Percentiles rank a stretch among this genome's conserved stretches.
Conservation (phyloP, 1,140 invertebrate species). For the Psix sp. region DNA sequence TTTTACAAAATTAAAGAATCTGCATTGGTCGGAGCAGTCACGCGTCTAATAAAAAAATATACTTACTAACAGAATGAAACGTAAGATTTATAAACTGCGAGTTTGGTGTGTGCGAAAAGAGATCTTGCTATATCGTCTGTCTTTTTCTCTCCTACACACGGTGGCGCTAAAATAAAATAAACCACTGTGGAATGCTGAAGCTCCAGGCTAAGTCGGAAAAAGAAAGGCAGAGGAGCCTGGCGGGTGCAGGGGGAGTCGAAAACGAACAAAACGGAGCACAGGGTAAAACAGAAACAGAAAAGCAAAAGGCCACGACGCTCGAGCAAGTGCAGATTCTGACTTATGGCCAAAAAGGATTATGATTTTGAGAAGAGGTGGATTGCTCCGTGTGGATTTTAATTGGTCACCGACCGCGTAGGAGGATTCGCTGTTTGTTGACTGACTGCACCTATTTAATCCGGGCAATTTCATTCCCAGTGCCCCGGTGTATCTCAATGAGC, state of each 20-base stretch:
- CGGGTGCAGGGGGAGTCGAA: constrained; percentile 33
- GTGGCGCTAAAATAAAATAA: constrained; percentile 74
- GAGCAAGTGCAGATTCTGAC: constrained; percentile 17
- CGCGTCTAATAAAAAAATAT: no score
- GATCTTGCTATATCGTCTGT: no score
- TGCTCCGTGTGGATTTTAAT: constrained; percentile 30
- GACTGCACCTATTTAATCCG: constrained; percentile 47
- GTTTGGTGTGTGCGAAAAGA: no score
- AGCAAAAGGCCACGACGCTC: constrained; percentile 19
- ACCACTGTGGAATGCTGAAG: constrained; percentile 68
- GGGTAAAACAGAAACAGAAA: constrained; percentile 22
- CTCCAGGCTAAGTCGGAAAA: constrained; percentile 55
- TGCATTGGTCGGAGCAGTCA: no score
- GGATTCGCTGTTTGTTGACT: constrained; percentile 32
- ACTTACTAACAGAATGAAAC: no score
- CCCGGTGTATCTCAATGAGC: no score
- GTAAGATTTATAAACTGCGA: no score
- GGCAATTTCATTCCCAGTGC: no score
- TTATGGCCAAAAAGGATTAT: constrained; percentile 41
- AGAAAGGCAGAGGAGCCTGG: constrained; percentile 30
- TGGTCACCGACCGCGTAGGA: constrained; percentile 31
- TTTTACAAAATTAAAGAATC: no score
- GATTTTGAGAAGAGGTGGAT: constrained; percentile 28
- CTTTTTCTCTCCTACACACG: constrained; percentile 58
- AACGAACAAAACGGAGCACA: constrained; percentile 34